Evolutionary conservation across 2,797 vertebrate species (phyloP).

Genomic region (Eulemur rubriventer): DNA sequence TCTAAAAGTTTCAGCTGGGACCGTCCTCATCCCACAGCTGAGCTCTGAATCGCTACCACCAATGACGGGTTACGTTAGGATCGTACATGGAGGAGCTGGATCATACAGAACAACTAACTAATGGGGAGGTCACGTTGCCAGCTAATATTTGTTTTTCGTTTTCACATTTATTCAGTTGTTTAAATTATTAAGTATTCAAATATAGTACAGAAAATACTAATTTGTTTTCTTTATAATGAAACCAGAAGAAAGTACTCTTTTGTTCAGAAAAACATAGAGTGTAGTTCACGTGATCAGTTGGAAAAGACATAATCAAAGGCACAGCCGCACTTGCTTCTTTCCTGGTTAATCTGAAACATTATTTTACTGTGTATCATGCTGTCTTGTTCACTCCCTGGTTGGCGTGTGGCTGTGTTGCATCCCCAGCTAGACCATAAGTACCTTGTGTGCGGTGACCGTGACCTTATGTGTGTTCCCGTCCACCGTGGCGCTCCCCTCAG

Average conservation of each 20-base stretch:
- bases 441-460: slow-evolving; percentile 64
- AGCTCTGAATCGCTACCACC: background rate
- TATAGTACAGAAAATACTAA: slow-evolving; percentile 23
- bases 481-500: slow-evolving; percentile 56
- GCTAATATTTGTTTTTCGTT: background rate
- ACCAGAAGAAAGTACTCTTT: background rate
- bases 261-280: slow-evolving; percentile 34
- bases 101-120: background rate
- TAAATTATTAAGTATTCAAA: slow-evolving; percentile 29
- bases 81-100: background rate
- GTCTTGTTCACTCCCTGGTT: slow-evolving; percentile 80
- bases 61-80: background rate
- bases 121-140: slow-evolving; percentile 8
- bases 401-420: slow-evolving; percentile 75
- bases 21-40: background rate
- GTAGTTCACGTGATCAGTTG: slow-evolving; percentile 7
- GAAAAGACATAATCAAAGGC: slow-evolving; percentile 45
- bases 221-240: slow-evolving; percentile 56
- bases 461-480: slow-evolving; percentile 64
- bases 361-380: slow-evolving; percentile 57
- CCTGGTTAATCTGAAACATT: background rate
- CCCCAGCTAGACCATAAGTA: slow-evolving; percentile 65
- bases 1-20: background rate
- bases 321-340: slow-evolving; percentile 42
- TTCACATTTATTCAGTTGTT: slow-evolving; percentile 35